A percentile compares a stretch with the other conserved stretches of the same genome.
Evolutionary conservation across 2,113 vertebrate genomes (phyloP).

Genomic region (Megaceryle maxima): DNA sequence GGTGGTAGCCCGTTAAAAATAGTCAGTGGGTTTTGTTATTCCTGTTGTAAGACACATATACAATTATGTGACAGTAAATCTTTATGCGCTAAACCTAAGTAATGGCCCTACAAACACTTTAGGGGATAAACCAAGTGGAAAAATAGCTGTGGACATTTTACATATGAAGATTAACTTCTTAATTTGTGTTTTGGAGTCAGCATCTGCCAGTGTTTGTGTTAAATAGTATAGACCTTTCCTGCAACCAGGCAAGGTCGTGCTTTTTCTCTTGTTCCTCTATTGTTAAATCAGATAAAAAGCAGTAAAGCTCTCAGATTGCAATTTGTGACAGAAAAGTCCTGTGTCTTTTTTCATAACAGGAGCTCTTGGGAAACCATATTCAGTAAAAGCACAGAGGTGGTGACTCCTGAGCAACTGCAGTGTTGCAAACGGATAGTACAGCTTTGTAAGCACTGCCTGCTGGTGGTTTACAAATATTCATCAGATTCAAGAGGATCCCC

Average conservation of each 20-base stretch:
- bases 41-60: neutral
- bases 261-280: slow-evolving; percentile 19
- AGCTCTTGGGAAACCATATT: slow-evolving; percentile 94
- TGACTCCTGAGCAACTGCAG: slow-evolving; percentile 87
- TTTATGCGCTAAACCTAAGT: neutral
- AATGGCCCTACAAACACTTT: neutral
- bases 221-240: neutral
- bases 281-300: slow-evolving; percentile 43
- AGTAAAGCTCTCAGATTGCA: slow-evolving; percentile 31
- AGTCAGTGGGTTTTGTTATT: neutral
- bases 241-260: neutral
- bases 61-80: neutral
- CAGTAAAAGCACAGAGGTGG: slow-evolving; percentile 87
- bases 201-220: slow-evolving; percentile 8
- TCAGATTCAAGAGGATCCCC: slow-evolving; percentile 86
- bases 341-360: slow-evolving; percentile 75
- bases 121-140: neutral
- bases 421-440: slow-evolving; percentile 94
- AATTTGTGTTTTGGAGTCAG: slow-evolving; percentile 22
- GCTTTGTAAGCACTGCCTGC: slow-evolving; percentile 93
- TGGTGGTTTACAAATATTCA: slow-evolving; percentile 95
- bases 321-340: slow-evolving; percentile 35
- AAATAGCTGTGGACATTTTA: slow-evolving; percentile 7
- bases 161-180: slow-evolving; percentile 35
- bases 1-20: slow-evolving; percentile 8